A percentile compares a stretch with the other conserved stretches of the same genome.
Evolutionary conservation across 2,113 vertebrate species (phyloP).

Genomic region (Andinoacara biseriatus): DNA sequence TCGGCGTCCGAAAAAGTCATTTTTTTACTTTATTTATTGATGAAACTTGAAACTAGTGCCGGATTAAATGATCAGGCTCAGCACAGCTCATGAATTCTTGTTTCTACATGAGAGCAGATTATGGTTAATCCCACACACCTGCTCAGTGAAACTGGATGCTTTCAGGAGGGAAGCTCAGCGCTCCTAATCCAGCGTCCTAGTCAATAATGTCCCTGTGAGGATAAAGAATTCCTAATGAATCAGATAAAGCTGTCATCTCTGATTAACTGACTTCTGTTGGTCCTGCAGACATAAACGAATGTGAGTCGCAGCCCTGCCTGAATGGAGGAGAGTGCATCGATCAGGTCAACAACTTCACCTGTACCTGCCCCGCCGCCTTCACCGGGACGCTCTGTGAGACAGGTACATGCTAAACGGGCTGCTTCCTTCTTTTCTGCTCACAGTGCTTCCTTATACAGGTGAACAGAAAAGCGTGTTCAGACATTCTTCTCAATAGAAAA

Average conservation of each 20-base stretch:
- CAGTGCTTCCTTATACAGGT: slow-evolving; percentile 69
- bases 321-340: slow-evolving; percentile 87
- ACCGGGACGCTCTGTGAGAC: slow-evolving; percentile 88
- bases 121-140: slow-evolving; percentile 73
- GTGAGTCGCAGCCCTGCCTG: slow-evolving; percentile 86
- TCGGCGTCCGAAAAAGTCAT: slow-evolving; percentile 4
- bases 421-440: no score
- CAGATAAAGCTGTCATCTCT: slow-evolving; percentile 5
- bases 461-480: slow-evolving; percentile 25
- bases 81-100: slow-evolving; percentile 58
- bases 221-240: slow-evolving; percentile 3
- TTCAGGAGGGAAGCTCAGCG: slow-evolving; percentile 32
- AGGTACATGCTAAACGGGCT: slow-evolving; percentile 20
- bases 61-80: slow-evolving; percentile 51
- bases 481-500: slow-evolving; percentile 21
- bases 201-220: slow-evolving; percentile 17
- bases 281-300: slow-evolving; percentile 86
- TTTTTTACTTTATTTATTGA: slow-evolving; percentile 47
- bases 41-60: slow-evolving; percentile 61
- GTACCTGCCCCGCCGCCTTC: slow-evolving; percentile 83
- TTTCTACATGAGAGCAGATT: slow-evolving; percentile 69
- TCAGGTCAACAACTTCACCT: slow-evolving; percentile 85
- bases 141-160: slow-evolving; percentile 65
- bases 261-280: slow-evolving; percentile 10
- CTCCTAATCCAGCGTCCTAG: slow-evolving; percentile 47